These are phyloP conservation scores for Sphaerodactylus townsendi DNA, from an alignment of 2,113 vertebrate genomes.

Conservation along the genomic window DNA sequence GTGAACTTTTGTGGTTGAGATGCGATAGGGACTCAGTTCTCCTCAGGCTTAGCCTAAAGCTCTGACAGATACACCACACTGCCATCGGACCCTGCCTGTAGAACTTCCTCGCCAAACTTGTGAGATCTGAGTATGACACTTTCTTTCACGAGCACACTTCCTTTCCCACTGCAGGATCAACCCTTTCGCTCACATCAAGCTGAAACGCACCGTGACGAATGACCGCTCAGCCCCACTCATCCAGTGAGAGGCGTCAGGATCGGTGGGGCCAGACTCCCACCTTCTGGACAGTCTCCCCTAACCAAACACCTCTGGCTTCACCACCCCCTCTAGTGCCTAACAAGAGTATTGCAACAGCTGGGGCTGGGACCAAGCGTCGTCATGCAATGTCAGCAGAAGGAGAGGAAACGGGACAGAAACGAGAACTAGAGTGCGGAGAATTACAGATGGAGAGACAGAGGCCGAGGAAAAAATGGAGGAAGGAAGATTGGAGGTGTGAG, in stretches of 20 bases:
- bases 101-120: neutral
- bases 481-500: neutral
- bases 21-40: too few relatives aligned
- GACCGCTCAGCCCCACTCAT: conserved; percentile 86
- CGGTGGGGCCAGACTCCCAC: neutral
- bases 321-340: neutral
- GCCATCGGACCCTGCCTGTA: neutral
- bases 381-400: neutral
- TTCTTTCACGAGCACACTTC: neutral
- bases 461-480: conserved; percentile 8
- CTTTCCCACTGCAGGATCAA: conserved; percentile 69
- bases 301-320: neutral
- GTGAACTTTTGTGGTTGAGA: too few relatives aligned
- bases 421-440: neutral
- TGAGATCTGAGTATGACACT: neutral
- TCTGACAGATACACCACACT: too few relatives aligned
- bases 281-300: neutral
- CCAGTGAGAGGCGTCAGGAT: conserved; percentile 60
- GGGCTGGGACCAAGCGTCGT: neutral
- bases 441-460: neutral
- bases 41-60: neutral
- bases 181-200: conserved; percentile 82
- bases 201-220: conserved; percentile 84
- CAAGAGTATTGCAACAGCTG: neutral
- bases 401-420: neutral